A percentile compares a stretch with the other conserved stretches of the same genome.
phyloP scores from a whole-genome alignment of 2,888 invertebrate genomes.

The Hymenopus coronatus region DNA sequence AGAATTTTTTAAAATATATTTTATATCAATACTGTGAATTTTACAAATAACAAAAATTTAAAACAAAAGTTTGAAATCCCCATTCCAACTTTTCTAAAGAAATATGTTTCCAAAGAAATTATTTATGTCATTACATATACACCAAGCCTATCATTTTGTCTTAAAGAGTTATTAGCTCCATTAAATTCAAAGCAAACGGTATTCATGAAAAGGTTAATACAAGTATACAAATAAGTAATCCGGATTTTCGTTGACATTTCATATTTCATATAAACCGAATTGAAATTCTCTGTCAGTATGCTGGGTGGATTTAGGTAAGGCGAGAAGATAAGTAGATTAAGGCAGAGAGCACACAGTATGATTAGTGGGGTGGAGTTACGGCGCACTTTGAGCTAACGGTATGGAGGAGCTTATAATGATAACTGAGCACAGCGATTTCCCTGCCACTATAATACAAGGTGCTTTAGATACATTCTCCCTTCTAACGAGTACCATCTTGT shows the following conservation, averaged over 20 bases:
- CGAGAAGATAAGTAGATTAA: background rate
- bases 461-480: background rate
- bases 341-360: background rate
- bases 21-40: too few relatives aligned
- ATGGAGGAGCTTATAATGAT: background rate
- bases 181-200: too few relatives aligned
- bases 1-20: too few relatives aligned
- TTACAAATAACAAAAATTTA: too few relatives aligned
- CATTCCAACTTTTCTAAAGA: too few relatives aligned
- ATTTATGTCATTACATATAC: too few relatives aligned
- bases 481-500: background rate
- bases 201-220: too few relatives aligned
- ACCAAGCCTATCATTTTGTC: too few relatives aligned
- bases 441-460: constrained; percentile 4
- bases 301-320: background rate
- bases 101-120: too few relatives aligned
- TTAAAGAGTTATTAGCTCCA: too few relatives aligned
- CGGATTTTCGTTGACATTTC: background rate
- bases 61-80: too few relatives aligned
- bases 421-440: constrained; percentile 1
- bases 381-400: constrained; percentile 6
- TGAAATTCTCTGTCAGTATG: background rate
- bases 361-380: background rate
- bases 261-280: background rate
- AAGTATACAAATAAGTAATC: background rate